Evolutionary conservation across 2,797 vertebrate species (phyloP), one percentile per base, ranked within the genome.

Genomic region (Telmatherina bonti): DNA sequence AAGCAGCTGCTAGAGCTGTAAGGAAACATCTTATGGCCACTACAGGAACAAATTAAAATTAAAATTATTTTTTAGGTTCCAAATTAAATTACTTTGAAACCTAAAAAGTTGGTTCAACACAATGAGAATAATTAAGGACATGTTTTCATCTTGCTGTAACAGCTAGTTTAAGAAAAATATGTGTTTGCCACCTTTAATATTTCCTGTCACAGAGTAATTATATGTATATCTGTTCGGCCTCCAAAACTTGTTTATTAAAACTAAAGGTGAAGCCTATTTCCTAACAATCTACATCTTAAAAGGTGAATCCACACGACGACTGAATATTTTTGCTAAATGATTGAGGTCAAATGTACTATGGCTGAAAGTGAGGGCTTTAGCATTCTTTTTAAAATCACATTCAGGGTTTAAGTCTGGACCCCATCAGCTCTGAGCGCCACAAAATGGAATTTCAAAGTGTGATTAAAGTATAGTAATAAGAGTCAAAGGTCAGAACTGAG

Each of bases 401-500:
- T 51, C 52, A 74, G 82, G 85, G 36, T 85, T 89, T 79, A 70
- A 76, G 72, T 79, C 67, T 74, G 72, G 18, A 76, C 68, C 67
- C 55, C 35, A 72, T 85, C 67, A 38, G 60, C 11, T 56, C 26
- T 55, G 27, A 74, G 63, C 0, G 33, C 13, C 13, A 67, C 43
- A 64, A 76, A 84, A 88, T 78, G 36, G 0, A 70, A 85, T 82
- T 84, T 59, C 38, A 71, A 70, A 74, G 52, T 70, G 67, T 62
- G 79, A 91, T 87, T 70, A 78, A 84, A 88, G 67, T 62, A 49
- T 5, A 52, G 27, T 27, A 65, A 60, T 0, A 22, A 41, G 61
- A 73, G 76, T 38, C 56, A 86, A 89, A 88, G 84, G 87, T 91
- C n/a, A 66, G n/a, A 45, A 58, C 73, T 63, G 4, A 2, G 67